Base-by-base conservation (phyloP, 2,113 vertebrate species). In the Sus scrofa region DNA sequence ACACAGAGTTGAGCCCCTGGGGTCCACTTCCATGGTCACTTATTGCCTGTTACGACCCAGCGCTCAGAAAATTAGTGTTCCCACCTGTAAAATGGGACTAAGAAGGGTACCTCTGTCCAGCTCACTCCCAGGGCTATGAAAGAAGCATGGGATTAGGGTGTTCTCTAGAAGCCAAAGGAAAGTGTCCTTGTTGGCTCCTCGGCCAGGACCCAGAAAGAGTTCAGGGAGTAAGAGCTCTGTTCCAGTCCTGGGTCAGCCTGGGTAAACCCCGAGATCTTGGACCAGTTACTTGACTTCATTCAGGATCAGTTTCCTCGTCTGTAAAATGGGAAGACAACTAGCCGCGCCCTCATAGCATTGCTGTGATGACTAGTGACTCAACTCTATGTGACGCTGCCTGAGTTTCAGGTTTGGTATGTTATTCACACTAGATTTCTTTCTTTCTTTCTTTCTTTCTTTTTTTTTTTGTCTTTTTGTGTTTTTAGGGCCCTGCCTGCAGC, bases 91-190 rank as follows among this genome's bases (percentile, higher is more conserved):
- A 78, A 24, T 63, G 58, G 83, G 86, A 50, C 24, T 18, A 30
- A 83, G 32, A 62, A 27, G 52, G n/a, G 15, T 19, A 6, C 74
- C 27, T 83, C n/a, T 9, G 22, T 58, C 52, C 50, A 58, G 63
- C 26, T 19, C 1, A 6, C 37, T 52, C 30, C 32, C 56, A 20
- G 84, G 54, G 14, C 39, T 78, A 34, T 6, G 4, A 13, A 27
- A 7, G 68, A n/a, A 20, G 30, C n/a, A 15, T 20, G 1, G 34
- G 12, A 2, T 6, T 0, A 62, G n/a, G 11, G 10, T 52, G 14
- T 84, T 65, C 13, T 3, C 7, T 8, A 16, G 34, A 19, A 22
- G 18, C 22, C 37, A 2, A 10, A n/a, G 58, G 26, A 7, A 15
- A 37, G 60, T n/a, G 7, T 15, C 20, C 2, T 3, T 14, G 4